These are phyloP conservation scores for Rhynchomys soricoides DNA, from an alignment of 2,113 vertebrate genomes.

Conservation along the genomic window DNA sequence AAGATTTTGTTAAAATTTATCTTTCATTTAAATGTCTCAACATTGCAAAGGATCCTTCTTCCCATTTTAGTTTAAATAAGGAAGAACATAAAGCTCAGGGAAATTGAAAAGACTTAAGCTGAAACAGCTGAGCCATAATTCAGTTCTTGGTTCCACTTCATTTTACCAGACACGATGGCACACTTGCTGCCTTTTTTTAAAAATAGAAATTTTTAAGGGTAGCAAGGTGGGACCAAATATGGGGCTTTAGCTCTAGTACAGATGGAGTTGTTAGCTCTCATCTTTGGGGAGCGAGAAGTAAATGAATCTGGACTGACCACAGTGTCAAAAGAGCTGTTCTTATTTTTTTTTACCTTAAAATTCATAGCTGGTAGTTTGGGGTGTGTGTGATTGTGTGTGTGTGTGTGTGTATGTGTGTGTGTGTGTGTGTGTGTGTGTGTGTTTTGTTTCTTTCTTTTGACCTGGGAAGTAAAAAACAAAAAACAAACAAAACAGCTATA, in stretches of 20 bases:
- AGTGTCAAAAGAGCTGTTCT: neutral
- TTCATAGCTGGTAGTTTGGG: neutral
- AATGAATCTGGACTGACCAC: neutral
- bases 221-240: neutral
- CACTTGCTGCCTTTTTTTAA: neutral
- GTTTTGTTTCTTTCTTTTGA: neutral
- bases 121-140: neutral
- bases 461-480: neutral
- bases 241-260: neutral
- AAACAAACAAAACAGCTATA: neutral
- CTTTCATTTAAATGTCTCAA: neutral
- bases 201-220: neutral
- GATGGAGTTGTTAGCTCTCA: neutral
- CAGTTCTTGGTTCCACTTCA: neutral
- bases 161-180: neutral
- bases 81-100: neutral
- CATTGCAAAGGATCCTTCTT: neutral
- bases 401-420: neutral
- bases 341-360: conserved; percentile 55
- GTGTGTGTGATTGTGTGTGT: too few relatives aligned
- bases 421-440: neutral
- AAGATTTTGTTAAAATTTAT: neutral
- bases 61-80: neutral
- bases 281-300: neutral
- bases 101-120: neutral